Evolutionary conservation across 92 coral and sea anemone species (phyloP), one percentile per base, ranked within the genome.

Genomic region (Diadumene lineata): DNA sequence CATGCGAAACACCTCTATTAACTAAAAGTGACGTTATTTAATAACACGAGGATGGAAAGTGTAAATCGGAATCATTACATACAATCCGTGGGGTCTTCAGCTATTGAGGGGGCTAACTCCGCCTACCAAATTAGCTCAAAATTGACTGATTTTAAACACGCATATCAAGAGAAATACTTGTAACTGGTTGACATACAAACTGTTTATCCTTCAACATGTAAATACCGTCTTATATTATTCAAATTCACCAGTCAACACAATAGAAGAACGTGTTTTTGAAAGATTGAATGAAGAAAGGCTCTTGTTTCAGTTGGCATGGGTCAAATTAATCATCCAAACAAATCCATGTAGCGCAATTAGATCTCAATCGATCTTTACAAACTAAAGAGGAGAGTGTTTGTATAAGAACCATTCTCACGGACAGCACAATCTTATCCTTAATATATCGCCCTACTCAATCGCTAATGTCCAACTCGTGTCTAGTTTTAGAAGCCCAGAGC

Each of bases 31-130:
- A 33, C 23, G 77, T 72, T 61, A 56, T 56, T 72, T 33, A 21
- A 72, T 22, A 28, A 25, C 51, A 50, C 34, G 51, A 53, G 30
- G 30, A 56, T 31, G 50, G 50, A 51, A 60, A 50, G 19, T 65
- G 33, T 28, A 51, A 23, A 28, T 50, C 1, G 24, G 31, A 64
- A 61, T 64, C 55, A 74, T 75, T 75, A 75, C n/a, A n/a, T 48
- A 50, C 80, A 29, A 33, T 56, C 81, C 81, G 81, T 76, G 81
- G 81, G 81, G 81, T 76, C 81, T 72, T 70, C 31, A 31, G 72
- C 65, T 15, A 50, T 46, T 76, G 81, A 76, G 72, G 72, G 72
- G 57, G 50, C 65, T 46, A 50, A 70, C 81, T 66, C 81, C 81
- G 73, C 81, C 81, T 60, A 50, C 61, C 24, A 76, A 76, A 76